Evolutionary conservation across 2,888 invertebrate genomes (phyloP).

Genomic region (Philhelius pedissequus): DNA sequence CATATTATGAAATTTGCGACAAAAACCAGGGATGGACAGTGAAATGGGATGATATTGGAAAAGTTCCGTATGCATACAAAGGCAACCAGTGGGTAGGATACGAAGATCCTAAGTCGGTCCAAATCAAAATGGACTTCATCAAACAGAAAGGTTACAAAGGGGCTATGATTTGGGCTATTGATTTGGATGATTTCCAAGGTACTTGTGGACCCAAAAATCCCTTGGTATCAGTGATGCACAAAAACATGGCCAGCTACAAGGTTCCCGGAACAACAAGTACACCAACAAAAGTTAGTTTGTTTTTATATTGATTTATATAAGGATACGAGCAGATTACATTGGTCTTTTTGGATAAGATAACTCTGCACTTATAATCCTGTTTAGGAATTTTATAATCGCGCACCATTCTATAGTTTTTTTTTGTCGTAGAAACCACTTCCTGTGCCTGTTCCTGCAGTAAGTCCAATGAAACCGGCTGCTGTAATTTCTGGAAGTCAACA

Average conservation of each 20-base stretch:
- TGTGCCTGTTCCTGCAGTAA: not conserved
- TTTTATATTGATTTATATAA: too few relatives aligned
- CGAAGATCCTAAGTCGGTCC: constrained; percentile 88
- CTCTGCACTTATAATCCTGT: too few relatives aligned
- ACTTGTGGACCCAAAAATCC: constrained; percentile 89
- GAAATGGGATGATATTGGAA: constrained; percentile 90
- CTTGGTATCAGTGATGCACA: constrained; percentile 85
- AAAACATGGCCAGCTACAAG: constrained; percentile 85
- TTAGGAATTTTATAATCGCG: too few relatives aligned
- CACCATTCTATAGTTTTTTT: not conserved
- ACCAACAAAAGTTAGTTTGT: constrained; percentile 71
- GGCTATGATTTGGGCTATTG: constrained; percentile 94
- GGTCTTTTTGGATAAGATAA: too few relatives aligned
- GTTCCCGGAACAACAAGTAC: constrained; percentile 82
- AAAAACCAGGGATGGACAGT: constrained; percentile 86
- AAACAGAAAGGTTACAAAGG: constrained; percentile 90
- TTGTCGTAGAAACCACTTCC: not conserved
- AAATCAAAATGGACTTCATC: constrained; percentile 94
- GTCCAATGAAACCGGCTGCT: not conserved
- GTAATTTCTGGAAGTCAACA: not conserved
- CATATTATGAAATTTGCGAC: constrained; percentile 93
- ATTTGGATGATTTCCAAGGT: constrained; percentile 93
- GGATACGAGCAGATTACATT: too few relatives aligned
- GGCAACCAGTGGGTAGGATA: constrained; percentile 95
- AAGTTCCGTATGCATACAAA: constrained; percentile 91